Percentiles rank a stretch among this genome's conserved stretches.
Conservation (phyloP, 2,113 vertebrate species). For the Arothron firmamentum region DNA sequence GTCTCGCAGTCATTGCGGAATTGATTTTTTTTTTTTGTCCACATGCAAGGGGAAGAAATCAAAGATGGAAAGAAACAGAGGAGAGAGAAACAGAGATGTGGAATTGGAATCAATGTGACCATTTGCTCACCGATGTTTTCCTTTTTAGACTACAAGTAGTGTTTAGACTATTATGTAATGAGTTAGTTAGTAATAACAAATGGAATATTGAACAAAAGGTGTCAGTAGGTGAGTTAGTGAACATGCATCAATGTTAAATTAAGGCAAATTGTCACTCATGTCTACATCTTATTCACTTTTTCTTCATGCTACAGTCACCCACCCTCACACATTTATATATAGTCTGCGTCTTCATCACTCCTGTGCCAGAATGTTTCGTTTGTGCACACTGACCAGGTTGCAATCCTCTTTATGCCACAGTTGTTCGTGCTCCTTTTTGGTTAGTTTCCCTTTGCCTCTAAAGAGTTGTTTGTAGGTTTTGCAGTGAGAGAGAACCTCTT, state of each 20-base stretch:
- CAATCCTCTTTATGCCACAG: too few species aligned
- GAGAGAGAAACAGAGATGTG: constrained; percentile 56
- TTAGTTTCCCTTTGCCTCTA: too few species aligned
- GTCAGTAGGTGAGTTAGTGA: constrained; percentile 41
- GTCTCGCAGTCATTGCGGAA: constrained; percentile 49
- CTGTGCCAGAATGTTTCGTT: too few species aligned
- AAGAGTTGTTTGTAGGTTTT: too few species aligned
- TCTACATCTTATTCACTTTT: background rate
- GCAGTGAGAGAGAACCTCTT: too few species aligned
- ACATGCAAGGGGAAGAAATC: constrained; percentile 62
- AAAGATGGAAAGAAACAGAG: constrained; percentile 65
- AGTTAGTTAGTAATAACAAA: constrained; percentile 53
- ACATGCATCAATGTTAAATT: constrained; percentile 28
- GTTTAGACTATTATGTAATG: constrained; percentile 52
- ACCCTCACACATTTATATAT: too few species aligned
- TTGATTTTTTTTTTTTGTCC: constrained; percentile 62
- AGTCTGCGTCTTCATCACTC: too few species aligned
- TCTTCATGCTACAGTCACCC: background rate
- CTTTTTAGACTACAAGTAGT: constrained; percentile 43
- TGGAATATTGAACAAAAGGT: constrained; percentile 49
- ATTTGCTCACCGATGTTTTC: constrained; percentile 63
- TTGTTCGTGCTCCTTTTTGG: too few species aligned
- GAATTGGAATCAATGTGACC: constrained; percentile 64
- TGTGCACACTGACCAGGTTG: too few species aligned
- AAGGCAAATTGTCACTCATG: constrained; percentile 39